Base-by-base conservation (phyloP, 2,797 vertebrate genomes). In the Pempheris klunzingeri region DNA sequence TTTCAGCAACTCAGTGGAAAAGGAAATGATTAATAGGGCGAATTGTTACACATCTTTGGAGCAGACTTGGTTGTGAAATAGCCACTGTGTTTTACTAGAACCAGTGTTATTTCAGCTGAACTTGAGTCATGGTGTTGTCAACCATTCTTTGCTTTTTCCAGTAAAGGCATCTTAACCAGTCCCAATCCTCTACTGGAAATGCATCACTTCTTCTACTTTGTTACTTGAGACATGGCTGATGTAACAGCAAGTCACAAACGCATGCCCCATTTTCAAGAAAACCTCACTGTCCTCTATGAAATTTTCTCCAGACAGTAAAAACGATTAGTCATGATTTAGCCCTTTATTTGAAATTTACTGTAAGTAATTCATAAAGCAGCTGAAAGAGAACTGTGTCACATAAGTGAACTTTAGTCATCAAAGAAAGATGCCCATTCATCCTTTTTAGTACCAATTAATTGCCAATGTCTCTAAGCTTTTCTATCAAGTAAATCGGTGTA, bases 111-210 rank as follows among this genome's bases (percentile, higher is more conserved):
- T 81, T 49, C 15, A 80, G 36, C 30, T 63, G 39, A 84, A 65
- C 46, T 70, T 47, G 3, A 93, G 58, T 92, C 91, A 92, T 22
- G 2, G 36, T 65, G n/a, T 66, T 80, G 58, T 81, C 70, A 71
- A 61, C 74, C 69, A 12, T 75, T 83, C 55, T 74, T 55, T 72
- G 4, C 50, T 65, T 62, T 69, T 93, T 92, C 90, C 92, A 87
- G 90, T 91, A 93, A 92, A 75, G 76, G 47, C 13, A 49, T 80
- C 67, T 75, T 58, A 30, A 83, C 78, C 32, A 50, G 68, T 84
- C 66, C 55, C 47, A 68, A 26, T 52, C 47, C 14, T 85, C 26
- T 71, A 83, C 89, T 88, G 91, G 89, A 90, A 92, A 90, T 82
- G 74, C 55, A 62, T 83, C 61, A 81, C 64, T 53, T 73, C 77